phyloP scores from a whole-genome alignment of 1,140 invertebrate species.

The Rhopalosiphum maidis region DNA sequence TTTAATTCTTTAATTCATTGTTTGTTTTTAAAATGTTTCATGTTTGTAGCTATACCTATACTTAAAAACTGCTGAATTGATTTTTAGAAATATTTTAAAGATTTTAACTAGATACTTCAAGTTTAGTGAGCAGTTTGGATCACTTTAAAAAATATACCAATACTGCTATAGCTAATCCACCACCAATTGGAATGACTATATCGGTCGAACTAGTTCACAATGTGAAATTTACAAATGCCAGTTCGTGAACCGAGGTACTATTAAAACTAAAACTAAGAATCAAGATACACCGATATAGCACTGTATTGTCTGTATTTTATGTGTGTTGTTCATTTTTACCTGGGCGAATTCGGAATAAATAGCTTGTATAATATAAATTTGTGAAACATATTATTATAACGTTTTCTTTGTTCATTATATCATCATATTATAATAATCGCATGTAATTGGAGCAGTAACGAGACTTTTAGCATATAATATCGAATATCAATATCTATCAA shows the following conservation, averaged over 20 bases:
- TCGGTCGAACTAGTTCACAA: background rate
- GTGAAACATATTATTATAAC: background rate
- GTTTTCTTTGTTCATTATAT: background rate
- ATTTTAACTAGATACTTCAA: background rate
- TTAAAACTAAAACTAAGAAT: too few relatives aligned
- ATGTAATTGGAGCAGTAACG: background rate
- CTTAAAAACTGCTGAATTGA: background rate
- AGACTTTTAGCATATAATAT: background rate
- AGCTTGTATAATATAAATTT: background rate
- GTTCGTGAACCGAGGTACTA: too few relatives aligned
- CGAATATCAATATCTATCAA: background rate
- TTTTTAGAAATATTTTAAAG: background rate
- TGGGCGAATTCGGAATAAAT: background rate
- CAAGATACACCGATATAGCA: background rate
- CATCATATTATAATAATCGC: background rate
- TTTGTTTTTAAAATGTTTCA: background rate
- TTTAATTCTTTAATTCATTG: too few relatives aligned
- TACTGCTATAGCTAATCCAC: background rate
- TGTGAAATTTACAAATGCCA: too few relatives aligned
- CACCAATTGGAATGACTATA: background rate
- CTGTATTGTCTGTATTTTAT: too few relatives aligned
- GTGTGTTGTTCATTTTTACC: background rate
- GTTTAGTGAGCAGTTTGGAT: background rate
- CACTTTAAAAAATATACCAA: background rate
- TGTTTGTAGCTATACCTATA: background rate